Conservation (phyloP, 2,888 invertebrate genomes). For the Lasioglossum leucozonium region DNA sequence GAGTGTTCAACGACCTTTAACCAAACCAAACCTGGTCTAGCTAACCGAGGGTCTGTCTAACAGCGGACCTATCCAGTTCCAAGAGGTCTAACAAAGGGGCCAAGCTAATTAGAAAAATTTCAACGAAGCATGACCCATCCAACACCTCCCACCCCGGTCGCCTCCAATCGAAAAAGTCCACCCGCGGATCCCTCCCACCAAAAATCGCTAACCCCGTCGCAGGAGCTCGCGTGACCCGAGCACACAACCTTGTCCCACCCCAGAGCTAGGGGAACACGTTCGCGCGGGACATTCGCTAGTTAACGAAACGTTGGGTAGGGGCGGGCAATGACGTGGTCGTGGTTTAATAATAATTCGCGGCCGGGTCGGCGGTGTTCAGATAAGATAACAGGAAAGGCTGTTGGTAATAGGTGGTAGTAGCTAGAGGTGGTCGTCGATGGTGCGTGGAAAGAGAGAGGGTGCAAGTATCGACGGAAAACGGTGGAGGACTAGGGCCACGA, state of each 20-base stretch:
- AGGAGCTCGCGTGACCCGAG: neutral
- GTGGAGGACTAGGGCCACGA: neutral
- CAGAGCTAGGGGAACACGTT: neutral
- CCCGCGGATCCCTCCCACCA: neutral
- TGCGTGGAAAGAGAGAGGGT: conserved; percentile 12
- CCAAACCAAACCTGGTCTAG: neutral
- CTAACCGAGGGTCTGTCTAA: neutral
- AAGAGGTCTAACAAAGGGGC: too few relatives aligned
- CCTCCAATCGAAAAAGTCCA: neutral
- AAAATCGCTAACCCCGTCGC: neutral
- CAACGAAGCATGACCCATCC: too few relatives aligned
- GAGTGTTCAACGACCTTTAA: neutral
- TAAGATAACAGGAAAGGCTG: conserved; percentile 85
- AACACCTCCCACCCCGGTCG: neutral
- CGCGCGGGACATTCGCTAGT: conserved; percentile 13
- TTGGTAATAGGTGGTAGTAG: conserved; percentile 82
- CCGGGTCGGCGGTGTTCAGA: conserved; percentile 81
- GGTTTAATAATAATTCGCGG: conserved; percentile 81
- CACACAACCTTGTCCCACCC: neutral
- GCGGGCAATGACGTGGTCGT: conserved; percentile 79
- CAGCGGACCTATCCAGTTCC: neutral
- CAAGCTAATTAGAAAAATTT: too few relatives aligned
- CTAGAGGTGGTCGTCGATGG: conserved; percentile 61
- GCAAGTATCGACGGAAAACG: conserved; percentile 13
- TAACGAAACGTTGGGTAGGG: conserved; percentile 36